Percentiles rank a stretch among this genome's conserved stretches.
Evolutionary conservation across 2,113 vertebrate genomes (phyloP).

Genomic region (Felis catus): DNA sequence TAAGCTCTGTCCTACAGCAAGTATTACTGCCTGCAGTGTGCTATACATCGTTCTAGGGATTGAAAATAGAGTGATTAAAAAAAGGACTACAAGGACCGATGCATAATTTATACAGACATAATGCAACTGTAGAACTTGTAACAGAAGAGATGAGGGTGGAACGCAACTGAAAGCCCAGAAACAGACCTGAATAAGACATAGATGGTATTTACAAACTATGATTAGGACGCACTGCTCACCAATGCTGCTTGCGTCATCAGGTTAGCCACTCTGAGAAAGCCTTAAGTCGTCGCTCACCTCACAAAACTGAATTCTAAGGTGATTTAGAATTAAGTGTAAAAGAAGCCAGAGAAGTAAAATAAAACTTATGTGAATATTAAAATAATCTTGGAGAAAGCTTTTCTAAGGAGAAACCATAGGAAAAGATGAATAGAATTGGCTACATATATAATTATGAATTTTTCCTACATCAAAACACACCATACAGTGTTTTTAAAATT

Average conservation of each 20-base stretch:
- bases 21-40: not conserved
- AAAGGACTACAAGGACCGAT: not conserved
- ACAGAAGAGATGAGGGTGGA: not conserved
- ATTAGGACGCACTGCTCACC: not conserved
- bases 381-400: not conserved
- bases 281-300: not conserved
- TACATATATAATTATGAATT: not conserved
- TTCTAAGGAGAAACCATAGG: not conserved
- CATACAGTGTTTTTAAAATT: not conserved
- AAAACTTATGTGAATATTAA: not conserved
- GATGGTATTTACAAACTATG: not conserved
- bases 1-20: not conserved
- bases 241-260: not conserved
- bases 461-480: not conserved
- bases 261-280: not conserved
- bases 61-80: not conserved
- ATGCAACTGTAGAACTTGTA: not conserved
- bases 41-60: not conserved
- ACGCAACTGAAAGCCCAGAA: not conserved
- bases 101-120: not conserved
- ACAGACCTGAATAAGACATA: not conserved
- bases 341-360: not conserved
- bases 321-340: not conserved
- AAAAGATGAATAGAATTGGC: not conserved
- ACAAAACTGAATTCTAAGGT: constrained; percentile 14